Evolutionary conservation across 2,888 invertebrate genomes (phyloP), one percentile per base, ranked within the genome.

Genomic region (Epirrhoe alternata): DNA sequence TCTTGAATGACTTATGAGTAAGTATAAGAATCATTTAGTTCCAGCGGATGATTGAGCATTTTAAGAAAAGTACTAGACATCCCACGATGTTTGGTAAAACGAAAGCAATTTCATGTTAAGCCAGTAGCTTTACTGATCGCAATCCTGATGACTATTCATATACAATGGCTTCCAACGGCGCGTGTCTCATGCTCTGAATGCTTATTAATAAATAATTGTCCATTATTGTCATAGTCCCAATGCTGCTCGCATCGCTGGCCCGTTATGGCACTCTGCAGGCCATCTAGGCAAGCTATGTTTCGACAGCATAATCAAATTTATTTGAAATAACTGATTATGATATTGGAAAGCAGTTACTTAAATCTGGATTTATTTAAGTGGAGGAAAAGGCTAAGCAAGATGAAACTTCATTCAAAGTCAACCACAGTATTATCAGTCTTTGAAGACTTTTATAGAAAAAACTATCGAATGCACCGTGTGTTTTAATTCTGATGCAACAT

Each of bases 171-270:
- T 59, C 55, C 57, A 58, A 16, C 61, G 60, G 61, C 61, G 73
- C 69, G 71, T 69, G 73, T 66, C 69, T 56, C 64, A 63, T 67
- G 68, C 61, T 68, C 68, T 60, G 69, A 64, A 66, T 66, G 53
- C 67, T 73, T 62, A 73, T 66, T 61, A 63, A 68, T 72, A 64
- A 68, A 57, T 68, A 60, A 64, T 57, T 63, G 63, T 63, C 55
- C 47, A 49, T 24, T 33, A 58, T 58, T 58, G 56, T 14, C 59
- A 62, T 57, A 68, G 66, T 60, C 58, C 53, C 50, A 24, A 52
- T 42, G 63, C 63, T 54, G 38, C 17, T 42, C 53, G 53, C 49
- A 64, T 57, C n/a, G 47, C 14, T 38, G 12, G 12, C 64, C 56
- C 49, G 60, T 53, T 70, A 61, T 56, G 68, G 61, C 4, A n/a